Evolutionary conservation across 2,113 vertebrate genomes (phyloP), one percentile per base, ranked within the genome.

Genomic region (Oreamnos americanus): DNA sequence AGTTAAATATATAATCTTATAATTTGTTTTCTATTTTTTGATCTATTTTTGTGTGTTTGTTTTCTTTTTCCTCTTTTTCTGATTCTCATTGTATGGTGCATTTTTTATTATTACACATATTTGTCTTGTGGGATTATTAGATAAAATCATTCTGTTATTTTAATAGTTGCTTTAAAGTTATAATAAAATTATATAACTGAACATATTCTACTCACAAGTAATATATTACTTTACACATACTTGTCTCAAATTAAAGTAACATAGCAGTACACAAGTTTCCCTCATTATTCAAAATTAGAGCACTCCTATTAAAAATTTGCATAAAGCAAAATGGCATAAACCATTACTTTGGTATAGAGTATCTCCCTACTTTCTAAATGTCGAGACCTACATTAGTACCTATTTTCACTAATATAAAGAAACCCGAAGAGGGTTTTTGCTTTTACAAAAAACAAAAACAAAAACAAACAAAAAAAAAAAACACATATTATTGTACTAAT

Each of bases 71-170:
- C 1, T 88, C 62, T 7, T 74, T 55, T 11, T 19, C 36, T 93
- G 4, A 25, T 90, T 85, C 16, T 1, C 17, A 90, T 26, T 39
- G 10, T 1, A 4, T 43, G n/a, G 0, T 67, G 1, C 1, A 36
- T 8, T 62, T 53, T 76, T 67, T 87, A 21, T 79, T 85, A 64
- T 76, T 62, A 33, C 25, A 45, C 11, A 2, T 55, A 84, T 78
- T 76, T 89, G 2, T 3, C 30, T 28, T 84, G 2, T 28, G 74
- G 12, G 6, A 9, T 78, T 85, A 62, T 84, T 45, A 89, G 12
- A 53, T 74, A 39, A 10, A 83, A 25, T 49, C n/a, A 14, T 45
- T 51, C 15, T 83, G 51, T 71, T 43, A 67, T 60, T 83, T 60
- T 51, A 62, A 9, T 53, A 26, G 6, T 57, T 39, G 1, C 43